Evolutionary conservation across 2,888 invertebrate genomes (phyloP).

Genomic region (Myopa tessellatipennis): DNA sequence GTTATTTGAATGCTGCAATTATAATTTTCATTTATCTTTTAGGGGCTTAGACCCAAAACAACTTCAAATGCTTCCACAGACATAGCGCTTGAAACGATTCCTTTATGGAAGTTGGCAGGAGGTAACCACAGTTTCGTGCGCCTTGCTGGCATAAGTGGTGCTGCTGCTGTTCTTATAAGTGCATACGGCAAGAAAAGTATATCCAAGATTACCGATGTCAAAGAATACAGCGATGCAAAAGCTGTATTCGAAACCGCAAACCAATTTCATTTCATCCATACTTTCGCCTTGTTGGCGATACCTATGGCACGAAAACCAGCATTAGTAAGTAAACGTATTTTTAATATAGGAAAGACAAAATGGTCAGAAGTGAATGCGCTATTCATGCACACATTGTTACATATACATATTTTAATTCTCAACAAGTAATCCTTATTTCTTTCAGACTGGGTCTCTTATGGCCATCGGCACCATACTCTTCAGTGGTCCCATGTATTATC

Average conservation of each 20-base stretch:
- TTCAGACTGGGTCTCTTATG: constrained; percentile 81
- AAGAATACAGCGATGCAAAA: constrained; percentile 73
- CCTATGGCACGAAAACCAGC: constrained; percentile 82
- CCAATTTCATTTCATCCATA: constrained; percentile 87
- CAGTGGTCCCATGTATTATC: constrained; percentile 92
- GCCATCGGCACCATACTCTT: constrained; percentile 84
- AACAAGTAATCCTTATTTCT: constrained; percentile 8
- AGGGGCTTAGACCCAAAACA: constrained; percentile 53
- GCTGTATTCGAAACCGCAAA: constrained; percentile 89
- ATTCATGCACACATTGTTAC: no score
- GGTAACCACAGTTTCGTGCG: constrained; percentile 73
- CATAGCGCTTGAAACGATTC: constrained; percentile 21
- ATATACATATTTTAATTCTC: no score
- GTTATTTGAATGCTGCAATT: background rate
- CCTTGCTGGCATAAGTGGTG: constrained; percentile 82
- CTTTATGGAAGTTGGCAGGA: constrained; percentile 57
- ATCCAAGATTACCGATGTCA: constrained; percentile 71
- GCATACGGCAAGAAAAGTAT: constrained; percentile 85
- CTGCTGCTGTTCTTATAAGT: constrained; percentile 86
- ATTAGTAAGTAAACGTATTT: constrained; percentile 71
- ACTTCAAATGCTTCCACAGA: background rate
- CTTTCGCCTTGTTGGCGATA: constrained; percentile 84
- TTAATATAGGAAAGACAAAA: background rate
- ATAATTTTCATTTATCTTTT: background rate
- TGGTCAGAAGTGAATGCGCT: no score